Base-by-base conservation (phyloP, 2,888 invertebrate genomes). In the Nezara viridula region DNA sequence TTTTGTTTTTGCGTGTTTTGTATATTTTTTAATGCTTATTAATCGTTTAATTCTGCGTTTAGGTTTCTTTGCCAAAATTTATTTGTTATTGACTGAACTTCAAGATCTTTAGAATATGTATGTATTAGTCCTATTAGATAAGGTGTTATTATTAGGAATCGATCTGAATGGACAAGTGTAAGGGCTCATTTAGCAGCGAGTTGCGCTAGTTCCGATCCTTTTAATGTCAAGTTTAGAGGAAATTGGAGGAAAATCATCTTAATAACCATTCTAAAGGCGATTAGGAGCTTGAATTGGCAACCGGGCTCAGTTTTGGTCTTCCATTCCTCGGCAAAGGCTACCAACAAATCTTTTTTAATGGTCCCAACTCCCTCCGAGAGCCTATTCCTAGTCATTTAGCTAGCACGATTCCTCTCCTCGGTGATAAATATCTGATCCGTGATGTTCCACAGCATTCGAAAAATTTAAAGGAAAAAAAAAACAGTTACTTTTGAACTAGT, bases 381-480 rank as follows among this genome's bases (percentile, higher is more conserved):
- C 24, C 81, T 47, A n/a, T 81, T n/a, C 81, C 44, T 81, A 44
- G 44, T 81, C 81, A 81, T 81, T 81, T 81, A 81, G 14, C n/a
- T 14, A 24, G 0, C 5, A n/a, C 40, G 1, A 81, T 81, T n/a
- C 44, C 21, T 7, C 7, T 4, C 19, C 66, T 19, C 44, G 44
- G 6, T 37, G 2, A n/a, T 73, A 73, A 37, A 73, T 73, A 16
- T 37, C 66, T 19, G 66, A 73, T 7, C 9, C 32, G 60, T 60
- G 60, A 60, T 32, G 60, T 60, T 60, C 60, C 60, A 32, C 32
- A 60, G 14, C 14, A 32, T 60, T 60, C 16, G 27, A 7, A 60
- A 60, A 60, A 27, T 60, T 60, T 14, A 32, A 55, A n/a, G 27
- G 27, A 32, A 10, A 1, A 12, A 12, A 1, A n/a, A 55, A 32